Percentiles rank a stretch among this genome's conserved stretches.
Evolutionary conservation across 2,113 vertebrate species (phyloP).

Genomic region (cattle (Bos taurus)): DNA sequence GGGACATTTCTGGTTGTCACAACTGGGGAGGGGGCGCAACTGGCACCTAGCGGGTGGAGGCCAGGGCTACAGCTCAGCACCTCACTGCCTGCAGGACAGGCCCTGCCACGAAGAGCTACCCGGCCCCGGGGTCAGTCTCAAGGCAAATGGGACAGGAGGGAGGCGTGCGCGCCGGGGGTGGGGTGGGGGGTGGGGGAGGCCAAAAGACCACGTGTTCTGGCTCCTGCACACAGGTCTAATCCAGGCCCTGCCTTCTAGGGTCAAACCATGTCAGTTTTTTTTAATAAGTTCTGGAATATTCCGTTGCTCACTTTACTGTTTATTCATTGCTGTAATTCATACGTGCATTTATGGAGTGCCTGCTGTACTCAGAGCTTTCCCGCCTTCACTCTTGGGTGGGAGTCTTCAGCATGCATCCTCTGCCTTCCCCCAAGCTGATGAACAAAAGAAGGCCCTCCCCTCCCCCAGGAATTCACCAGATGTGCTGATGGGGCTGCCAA

Average conservation of each 20-base stretch:
- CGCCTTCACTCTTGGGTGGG: fast-evolving
- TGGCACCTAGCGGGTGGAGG: background rate
- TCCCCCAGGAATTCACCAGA: background rate
- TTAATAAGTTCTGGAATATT: background rate
- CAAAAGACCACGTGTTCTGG: background rate
- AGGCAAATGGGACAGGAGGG: background rate
- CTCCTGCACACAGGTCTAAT: background rate
- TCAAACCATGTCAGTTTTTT: background rate
- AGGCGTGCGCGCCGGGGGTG: fast-evolving
- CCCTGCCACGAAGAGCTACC: fast-evolving
- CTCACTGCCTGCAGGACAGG: background rate
- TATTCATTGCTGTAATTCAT: background rate
- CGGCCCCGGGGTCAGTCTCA: background rate
- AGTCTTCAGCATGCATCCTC: background rate
- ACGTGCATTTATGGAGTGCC: fast-evolving
- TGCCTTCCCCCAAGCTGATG: background rate
- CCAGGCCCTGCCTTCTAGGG: background rate
- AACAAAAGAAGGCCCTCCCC: background rate
- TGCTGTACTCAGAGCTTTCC: background rate
- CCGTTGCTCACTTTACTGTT: background rate
- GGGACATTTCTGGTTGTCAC: background rate
- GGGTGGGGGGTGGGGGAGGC: fast-evolving
- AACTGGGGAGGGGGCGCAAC: fast-evolving
- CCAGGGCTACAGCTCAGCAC: too few relatives aligned
- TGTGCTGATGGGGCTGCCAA: background rate